phyloP scores from a whole-genome alignment of 2,113 vertebrate genomes.

The Sturnus vulgaris region DNA sequence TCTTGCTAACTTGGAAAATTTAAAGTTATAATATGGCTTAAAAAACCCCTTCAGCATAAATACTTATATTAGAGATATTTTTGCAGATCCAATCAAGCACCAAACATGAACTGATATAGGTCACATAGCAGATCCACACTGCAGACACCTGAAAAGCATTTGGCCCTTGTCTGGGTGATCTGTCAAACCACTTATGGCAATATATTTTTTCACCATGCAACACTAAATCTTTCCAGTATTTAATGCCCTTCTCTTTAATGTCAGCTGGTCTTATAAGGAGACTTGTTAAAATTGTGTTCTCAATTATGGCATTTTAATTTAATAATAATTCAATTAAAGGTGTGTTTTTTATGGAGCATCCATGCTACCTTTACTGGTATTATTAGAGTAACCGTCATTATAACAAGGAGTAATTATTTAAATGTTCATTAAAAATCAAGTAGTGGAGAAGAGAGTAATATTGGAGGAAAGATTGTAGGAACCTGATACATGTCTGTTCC shows the following conservation, averaged over 20 bases:
- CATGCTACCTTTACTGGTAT: conserved; percentile 51
- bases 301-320: conserved; percentile 54
- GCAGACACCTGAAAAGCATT: not conserved
- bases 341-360: conserved; percentile 61
- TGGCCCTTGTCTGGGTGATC: not conserved
- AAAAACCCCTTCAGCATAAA: not conserved
- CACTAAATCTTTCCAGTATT: not conserved
- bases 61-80: not conserved
- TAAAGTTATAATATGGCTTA: not conserved
- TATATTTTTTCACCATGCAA: conserved; percentile 2
- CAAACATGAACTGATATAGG: not conserved
- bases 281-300: conserved; percentile 37
- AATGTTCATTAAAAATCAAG: conserved; percentile 56
- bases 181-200: not conserved
- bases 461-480: not conserved
- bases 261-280: conserved; percentile 26
- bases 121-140: not conserved
- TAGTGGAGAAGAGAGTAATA: not conserved
- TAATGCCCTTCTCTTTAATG: conserved; percentile 14
- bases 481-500: not conserved
- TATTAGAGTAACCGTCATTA: conserved; percentile 50
- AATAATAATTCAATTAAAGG: conserved; percentile 66
- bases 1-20: not conserved
- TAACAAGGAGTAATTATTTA: conserved; percentile 63
- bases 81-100: not conserved